These are phyloP conservation scores for Diuraphis noxia DNA, from an alignment of 1,140 invertebrate genomes.

Conservation along the genomic window DNA sequence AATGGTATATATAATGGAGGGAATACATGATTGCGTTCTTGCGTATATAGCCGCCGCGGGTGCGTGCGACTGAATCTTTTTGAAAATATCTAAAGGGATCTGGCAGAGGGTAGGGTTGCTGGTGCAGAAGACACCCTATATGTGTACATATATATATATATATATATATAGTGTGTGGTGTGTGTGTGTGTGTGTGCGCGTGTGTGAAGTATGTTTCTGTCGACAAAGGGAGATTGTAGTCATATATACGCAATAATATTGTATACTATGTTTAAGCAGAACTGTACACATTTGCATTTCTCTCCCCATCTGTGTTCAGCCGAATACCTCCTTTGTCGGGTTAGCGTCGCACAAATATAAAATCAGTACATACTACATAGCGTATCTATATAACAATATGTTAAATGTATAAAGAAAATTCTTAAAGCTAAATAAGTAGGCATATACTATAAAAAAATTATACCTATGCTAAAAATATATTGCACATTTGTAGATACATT, in stretches of 20 bases:
- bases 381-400: not conserved
- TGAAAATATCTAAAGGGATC: not conserved
- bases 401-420: not conserved
- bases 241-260: slow-evolving; percentile 13
- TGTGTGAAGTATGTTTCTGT: not conserved
- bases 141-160: not conserved
- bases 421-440: not conserved
- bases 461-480: not conserved
- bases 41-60: not conserved
- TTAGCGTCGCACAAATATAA: not conserved
- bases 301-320: not conserved
- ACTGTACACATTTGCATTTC: slow-evolving; percentile 40
- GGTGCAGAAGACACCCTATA: slow-evolving; percentile 33
- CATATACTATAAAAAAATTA: no score
- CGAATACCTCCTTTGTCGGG: not conserved
- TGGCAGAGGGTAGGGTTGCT: not conserved
- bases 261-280: not conserved
- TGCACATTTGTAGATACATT: not conserved
- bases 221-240: not conserved
- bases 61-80: slow-evolving; percentile 32
- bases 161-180: no score
- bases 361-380: not conserved
- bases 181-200: no score
- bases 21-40: slow-evolving; percentile 50
- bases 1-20: not conserved